These are phyloP conservation scores for Brachyptera putata DNA, from an alignment of 2,888 invertebrate genomes.

Conservation along the genomic window DNA sequence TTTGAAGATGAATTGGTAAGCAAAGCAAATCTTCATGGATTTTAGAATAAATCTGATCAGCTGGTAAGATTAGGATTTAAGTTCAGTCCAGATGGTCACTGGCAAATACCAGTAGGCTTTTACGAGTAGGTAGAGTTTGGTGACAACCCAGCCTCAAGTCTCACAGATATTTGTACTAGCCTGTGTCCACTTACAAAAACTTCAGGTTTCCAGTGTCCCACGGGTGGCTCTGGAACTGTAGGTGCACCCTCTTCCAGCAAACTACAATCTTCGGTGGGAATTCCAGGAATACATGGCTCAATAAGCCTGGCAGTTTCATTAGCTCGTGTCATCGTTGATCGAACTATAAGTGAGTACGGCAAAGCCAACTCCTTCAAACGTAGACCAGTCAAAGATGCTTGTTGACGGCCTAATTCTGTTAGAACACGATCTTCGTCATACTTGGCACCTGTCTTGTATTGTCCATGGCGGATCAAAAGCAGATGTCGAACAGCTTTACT, in stretches of 20 bases:
- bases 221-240: slow-evolving; percentile 87
- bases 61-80: too few relatives aligned
- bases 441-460: slow-evolving; percentile 73
- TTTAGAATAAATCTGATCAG: too few relatives aligned
- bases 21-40: too few relatives aligned
- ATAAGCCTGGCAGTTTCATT: slow-evolving; percentile 87
- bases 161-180: too few relatives aligned
- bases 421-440: slow-evolving; percentile 69
- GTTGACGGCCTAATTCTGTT: slow-evolving; percentile 70
- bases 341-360: slow-evolving; percentile 73
- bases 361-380: slow-evolving; percentile 66
- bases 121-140: too few relatives aligned
- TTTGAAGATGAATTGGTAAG: too few relatives aligned
- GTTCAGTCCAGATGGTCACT: too few relatives aligned
- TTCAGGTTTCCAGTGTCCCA: slow-evolving; percentile 84
- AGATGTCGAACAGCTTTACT: slow-evolving; percentile 71
- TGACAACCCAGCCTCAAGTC: too few relatives aligned
- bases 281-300: slow-evolving; percentile 58
- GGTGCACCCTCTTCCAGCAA: slow-evolving; percentile 91
- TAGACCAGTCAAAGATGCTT: background rate
- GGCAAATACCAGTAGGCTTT: too few relatives aligned
- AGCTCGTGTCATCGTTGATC: slow-evolving; percentile 92
- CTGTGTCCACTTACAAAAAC: slow-evolving; percentile 62
- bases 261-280: slow-evolving; percentile 60
- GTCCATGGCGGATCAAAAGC: slow-evolving; percentile 90